These are phyloP conservation scores for Karalla daura DNA, from an alignment of 2,797 vertebrate species.

Conservation along the genomic window DNA sequence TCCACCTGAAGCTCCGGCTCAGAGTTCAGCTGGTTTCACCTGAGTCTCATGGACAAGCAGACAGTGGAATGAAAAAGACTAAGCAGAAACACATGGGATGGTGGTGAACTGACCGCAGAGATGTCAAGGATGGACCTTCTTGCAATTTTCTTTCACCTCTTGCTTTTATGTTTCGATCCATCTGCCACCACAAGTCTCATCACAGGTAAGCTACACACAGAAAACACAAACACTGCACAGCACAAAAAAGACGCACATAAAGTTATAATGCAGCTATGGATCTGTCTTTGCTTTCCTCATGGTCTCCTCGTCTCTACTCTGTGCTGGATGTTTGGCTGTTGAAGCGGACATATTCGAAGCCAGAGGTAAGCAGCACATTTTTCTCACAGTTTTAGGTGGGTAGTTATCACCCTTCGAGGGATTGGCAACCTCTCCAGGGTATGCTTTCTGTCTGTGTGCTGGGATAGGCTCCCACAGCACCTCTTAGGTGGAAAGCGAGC, in stretches of 20 bases:
- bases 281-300: slow-evolving; percentile 42
- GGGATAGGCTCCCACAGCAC: too few species aligned
- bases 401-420: too few species aligned
- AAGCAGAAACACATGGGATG: slow-evolving; percentile 22
- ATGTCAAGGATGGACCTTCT: slow-evolving; percentile 64
- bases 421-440: too few species aligned
- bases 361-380: slow-evolving; percentile 65
- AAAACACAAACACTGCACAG: slow-evolving; percentile 11
- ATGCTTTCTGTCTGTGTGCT: too few species aligned
- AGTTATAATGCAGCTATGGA: slow-evolving; percentile 28
- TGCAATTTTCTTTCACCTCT: slow-evolving; percentile 49
- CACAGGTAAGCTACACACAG: slow-evolving; percentile 66
- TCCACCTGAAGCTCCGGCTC: neutral
- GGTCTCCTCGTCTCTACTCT: slow-evolving; percentile 6
- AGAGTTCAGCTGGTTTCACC: neutral
- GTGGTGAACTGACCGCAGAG: slow-evolving; percentile 14
- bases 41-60: slow-evolving; percentile 11
- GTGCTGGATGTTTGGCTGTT: slow-evolving; percentile 40
- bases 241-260: too few species aligned
- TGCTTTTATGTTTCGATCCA: slow-evolving; percentile 64
- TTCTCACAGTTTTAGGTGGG: neutral
- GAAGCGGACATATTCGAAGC: slow-evolving; percentile 79
- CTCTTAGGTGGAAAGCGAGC: too few species aligned
- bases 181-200: slow-evolving; percentile 72
- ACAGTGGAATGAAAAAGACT: slow-evolving; percentile 52